Evolutionary conservation across 1,140 invertebrate species (phyloP).

Genomic region (Anoplophora glabripennis): DNA sequence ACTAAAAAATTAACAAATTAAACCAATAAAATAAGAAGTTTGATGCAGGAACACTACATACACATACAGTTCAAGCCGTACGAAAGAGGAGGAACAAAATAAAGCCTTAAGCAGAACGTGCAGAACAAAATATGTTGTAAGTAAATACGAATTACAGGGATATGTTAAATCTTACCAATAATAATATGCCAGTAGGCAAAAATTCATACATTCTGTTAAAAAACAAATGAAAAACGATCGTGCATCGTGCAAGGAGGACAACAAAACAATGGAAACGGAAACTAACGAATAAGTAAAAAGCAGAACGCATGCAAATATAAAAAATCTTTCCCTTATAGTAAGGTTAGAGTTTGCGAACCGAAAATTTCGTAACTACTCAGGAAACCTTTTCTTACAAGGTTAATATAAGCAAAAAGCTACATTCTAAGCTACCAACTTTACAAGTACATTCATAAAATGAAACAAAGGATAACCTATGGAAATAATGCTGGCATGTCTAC

Average conservation of each 20-base stretch:
- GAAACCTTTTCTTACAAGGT: conserved; percentile 34
- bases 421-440: conserved; percentile 40
- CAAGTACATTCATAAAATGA: conserved; percentile 26
- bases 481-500: no score
- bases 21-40: conserved; percentile 6
- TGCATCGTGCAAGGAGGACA: conserved; percentile 15
- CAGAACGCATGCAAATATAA: conserved; percentile 41
- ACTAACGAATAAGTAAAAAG: conserved; percentile 16
- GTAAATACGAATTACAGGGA: conserved; percentile 12
- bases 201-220: conserved; percentile 30
- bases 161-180: conserved; percentile 27
- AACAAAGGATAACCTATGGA: no score
- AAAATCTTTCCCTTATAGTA: conserved; percentile 52
- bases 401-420: conserved; percentile 43
- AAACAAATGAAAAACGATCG: conserved; percentile 20
- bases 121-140: not conserved
- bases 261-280: conserved; percentile 1
- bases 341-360: conserved; percentile 45
- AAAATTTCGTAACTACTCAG: conserved; percentile 36
- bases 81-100: no score
- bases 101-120: not conserved
- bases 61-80: not conserved
- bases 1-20: conserved; percentile 36
- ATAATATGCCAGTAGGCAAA: conserved; percentile 32
- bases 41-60: not conserved